phyloP scores from a whole-genome alignment of 2,797 vertebrate genomes.

The Takifugu ocellatus region DNA sequence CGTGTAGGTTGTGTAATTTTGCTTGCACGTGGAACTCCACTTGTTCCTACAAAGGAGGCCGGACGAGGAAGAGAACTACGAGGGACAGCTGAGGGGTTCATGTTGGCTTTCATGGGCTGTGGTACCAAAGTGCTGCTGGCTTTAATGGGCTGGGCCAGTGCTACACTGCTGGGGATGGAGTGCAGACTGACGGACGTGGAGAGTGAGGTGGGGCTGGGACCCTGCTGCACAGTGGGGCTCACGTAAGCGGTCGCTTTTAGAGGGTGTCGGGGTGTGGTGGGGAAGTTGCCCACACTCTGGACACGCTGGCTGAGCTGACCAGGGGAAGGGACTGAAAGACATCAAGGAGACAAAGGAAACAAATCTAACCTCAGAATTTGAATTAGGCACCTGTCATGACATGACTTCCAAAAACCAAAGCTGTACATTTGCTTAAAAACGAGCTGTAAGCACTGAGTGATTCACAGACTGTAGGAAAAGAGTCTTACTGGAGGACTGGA shows the following conservation, averaged over 20 bases:
- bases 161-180: constrained; percentile 79
- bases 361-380: background rate
- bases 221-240: constrained; percentile 94
- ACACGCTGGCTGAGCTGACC: constrained; percentile 90
- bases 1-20: constrained; percentile 60
- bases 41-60: constrained; percentile 82
- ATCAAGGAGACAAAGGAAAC: constrained; percentile 11
- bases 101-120: constrained; percentile 78
- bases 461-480: constrained; percentile 16
- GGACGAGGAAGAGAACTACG: constrained; percentile 94
- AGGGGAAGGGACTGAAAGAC: constrained; percentile 88
- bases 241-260: constrained; percentile 97
- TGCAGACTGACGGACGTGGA: constrained; percentile 79
- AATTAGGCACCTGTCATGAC: background rate
- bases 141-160: constrained; percentile 85
- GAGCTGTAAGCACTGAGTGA: constrained; percentile 10
- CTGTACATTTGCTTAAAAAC: constrained; percentile 1
- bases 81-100: constrained; percentile 31
- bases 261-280: constrained; percentile 79
- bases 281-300: constrained; percentile 92
- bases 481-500: constrained; percentile 91
- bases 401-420: background rate
- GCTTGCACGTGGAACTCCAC: constrained; percentile 84
- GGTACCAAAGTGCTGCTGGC: constrained; percentile 80
- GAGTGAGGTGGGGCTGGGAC: constrained; percentile 69